Evolutionary conservation across 2,113 vertebrate species (phyloP), one percentile per base, ranked within the genome.

Genomic region (Nansenia antarctica): DNA sequence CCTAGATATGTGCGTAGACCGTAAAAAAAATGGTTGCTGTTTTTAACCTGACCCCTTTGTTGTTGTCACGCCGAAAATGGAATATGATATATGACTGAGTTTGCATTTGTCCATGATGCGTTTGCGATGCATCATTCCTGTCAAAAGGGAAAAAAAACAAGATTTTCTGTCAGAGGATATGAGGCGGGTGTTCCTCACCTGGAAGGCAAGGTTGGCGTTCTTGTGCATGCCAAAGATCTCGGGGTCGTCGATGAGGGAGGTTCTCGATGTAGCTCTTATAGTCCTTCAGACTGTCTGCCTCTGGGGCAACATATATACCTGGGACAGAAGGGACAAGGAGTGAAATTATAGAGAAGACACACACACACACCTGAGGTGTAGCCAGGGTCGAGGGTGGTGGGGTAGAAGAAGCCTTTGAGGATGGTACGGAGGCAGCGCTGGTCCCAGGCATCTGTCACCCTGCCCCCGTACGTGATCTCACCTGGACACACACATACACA

Each of bases 401-500:
- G 94, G 35, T 79, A 89, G 84, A 94, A 95, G 84, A 96, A 94
- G 67, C 82, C 74, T 87, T 93, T 94, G 63, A 94, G 89, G 82
- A 95, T 73, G 5, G 94, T 95, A 47, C 88, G 92, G 67, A 95
- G 91, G 69, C 94, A 95, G 74, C 92, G 89, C 67, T 95, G 94
- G 74, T 95, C 93, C 94, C 95, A 95, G 24, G 87, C 87, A 63
- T 96, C 94, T 0, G 94, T 95, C 73, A 94, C 94, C 86, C 91
- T 85, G 34, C 94, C 93, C n/a, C 94, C 94, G 30, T 95, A 95
- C 3, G 94, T 96, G 86, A 96, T 95, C 84, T 96, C 94, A 76
- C 94, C 95, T 96, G 81, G 1, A n/a, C n/a, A n/a, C n/a, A n/a
- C n/a, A n/a, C n/a, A n/a, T n/a, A n/a, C n/a, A n/a, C n/a, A n/a